These are phyloP conservation scores for Allophyes oxyacanthae DNA, from an alignment of 2,888 invertebrate genomes.

Conservation along the genomic window DNA sequence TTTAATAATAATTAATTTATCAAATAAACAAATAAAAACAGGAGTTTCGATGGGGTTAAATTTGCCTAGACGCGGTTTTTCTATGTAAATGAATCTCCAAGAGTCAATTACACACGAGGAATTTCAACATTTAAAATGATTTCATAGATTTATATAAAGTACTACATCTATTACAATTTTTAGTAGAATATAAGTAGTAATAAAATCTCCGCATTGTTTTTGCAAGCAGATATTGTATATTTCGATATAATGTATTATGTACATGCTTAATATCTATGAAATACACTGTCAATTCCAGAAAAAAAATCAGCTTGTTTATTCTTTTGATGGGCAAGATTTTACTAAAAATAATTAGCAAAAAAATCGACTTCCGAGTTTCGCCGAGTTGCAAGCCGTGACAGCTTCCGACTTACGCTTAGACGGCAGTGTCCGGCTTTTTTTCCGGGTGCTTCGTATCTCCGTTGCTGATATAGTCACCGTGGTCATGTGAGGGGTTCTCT, in stretches of 20 bases:
- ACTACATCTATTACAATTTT: constrained; percentile 14
- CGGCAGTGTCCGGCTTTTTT: constrained; percentile 87
- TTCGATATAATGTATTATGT: constrained; percentile 5
- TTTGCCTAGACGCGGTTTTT: too few species aligned
- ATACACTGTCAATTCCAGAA: not conserved
- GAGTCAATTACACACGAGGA: too few species aligned
- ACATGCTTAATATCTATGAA: constrained; percentile 27
- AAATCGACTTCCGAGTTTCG: constrained; percentile 28
- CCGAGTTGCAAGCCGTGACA: constrained; percentile 27
- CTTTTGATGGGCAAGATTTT: constrained; percentile 20
- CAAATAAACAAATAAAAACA: not conserved
- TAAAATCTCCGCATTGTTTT: not conserved
- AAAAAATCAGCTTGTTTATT: not conserved
- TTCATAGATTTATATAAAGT: constrained; percentile 29
- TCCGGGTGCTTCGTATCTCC: constrained; percentile 85
- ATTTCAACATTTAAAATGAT: constrained; percentile 5
- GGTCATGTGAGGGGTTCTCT: constrained; percentile 90
- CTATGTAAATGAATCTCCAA: too few species aligned
- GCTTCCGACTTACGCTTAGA: constrained; percentile 74
- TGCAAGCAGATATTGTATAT: not conserved
- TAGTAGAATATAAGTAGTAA: constrained; percentile 22
- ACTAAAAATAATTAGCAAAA: not conserved
- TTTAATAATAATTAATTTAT: not conserved
- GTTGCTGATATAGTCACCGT: constrained; percentile 90
- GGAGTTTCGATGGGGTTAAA: too few species aligned